Evolutionary conservation across 35 echinoderm and acorn worm species (phyloP).

Genomic region (Heliocidaris tuberculata): DNA sequence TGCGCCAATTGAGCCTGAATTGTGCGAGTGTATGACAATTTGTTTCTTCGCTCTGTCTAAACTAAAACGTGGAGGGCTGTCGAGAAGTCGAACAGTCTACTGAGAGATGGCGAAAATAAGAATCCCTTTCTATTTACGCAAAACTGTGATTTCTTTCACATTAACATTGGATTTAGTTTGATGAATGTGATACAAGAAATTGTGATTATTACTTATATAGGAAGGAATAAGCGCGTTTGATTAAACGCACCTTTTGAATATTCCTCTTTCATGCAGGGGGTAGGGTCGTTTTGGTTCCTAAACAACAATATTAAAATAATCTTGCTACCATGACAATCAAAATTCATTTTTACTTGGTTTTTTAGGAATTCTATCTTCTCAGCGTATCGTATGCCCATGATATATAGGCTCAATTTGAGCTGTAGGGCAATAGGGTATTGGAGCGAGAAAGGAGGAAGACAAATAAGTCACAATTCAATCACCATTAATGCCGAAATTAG

Average conservation of each 20-base stretch:
- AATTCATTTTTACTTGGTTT: not conserved
- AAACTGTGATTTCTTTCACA: not conserved
- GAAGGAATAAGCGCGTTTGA: no score
- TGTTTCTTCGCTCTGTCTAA: slow-evolving; percentile 34
- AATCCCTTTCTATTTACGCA: not conserved
- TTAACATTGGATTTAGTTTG: no score
- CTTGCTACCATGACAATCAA: not conserved
- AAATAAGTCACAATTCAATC: slow-evolving; percentile 28
- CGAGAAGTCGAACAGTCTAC: not conserved
- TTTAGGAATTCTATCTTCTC: not conserved
- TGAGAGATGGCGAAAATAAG: slow-evolving; percentile 9
- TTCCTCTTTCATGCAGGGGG: no score
- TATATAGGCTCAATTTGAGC: not conserved
- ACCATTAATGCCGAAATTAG: slow-evolving; percentile 33
- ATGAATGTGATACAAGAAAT: no score
- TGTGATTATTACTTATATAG: no score
- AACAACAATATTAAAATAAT: not conserved
- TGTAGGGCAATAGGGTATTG: slow-evolving; percentile 1
- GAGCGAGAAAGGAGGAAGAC: slow-evolving; percentile 8
- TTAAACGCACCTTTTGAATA: no score
- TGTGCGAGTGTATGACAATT: slow-evolving; percentile 46
- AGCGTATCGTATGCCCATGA: not conserved
- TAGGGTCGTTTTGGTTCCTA: not conserved
- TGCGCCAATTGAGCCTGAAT: slow-evolving; percentile 42
- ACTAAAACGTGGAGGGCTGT: not conserved